Base-by-base conservation (phyloP, 2,113 vertebrate genomes). In the Pithys albifrons region DNA sequence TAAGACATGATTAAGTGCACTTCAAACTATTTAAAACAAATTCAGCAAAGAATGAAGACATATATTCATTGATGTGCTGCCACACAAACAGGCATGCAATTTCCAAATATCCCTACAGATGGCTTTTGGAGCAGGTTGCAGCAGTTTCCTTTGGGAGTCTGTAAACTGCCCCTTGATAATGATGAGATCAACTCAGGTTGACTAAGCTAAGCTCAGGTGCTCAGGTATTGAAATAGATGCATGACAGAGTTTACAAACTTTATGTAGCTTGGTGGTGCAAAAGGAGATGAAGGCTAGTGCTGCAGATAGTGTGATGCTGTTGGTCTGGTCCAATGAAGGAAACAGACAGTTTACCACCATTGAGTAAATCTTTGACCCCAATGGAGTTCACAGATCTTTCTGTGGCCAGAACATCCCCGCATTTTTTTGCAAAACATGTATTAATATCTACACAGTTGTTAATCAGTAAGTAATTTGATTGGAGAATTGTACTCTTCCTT, bases 141-240 rank as follows among this genome's bases (percentile, higher is more conserved):
- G 45, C 14, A 51, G 10, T 83, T 52, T 88, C 25, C n/a, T 59
- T 62, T 4, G 4, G 43, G 10, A 35, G 6, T 11, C 14, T 25
- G 24, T 35, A 35, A 62, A 62, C 17, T 37, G 8, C 13, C 51
- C 29, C 35, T 23, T 52, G 46, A 37, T 43, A 43, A 29, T 19
- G 16, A 51, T 14, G 51, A 57, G 19, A 37, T n/a, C 55, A 43
- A 12, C 31, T 71, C 51, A 11, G 19, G 48, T 2, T 0, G 1
- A 69, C 16, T 72, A 55, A 78, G 10, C 9, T 54, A 58, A 62
- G 70, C 2, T 0, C 35, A 37, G 35, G 0, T 46, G 51, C 20
- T 67, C 15, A 52, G 17, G 5, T 59, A 39, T 23, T 41, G 29
- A 76, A 55, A 39, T 28, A 27, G 28, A 41, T 2, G 0, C 10